phyloP scores from a whole-genome alignment of 2,113 vertebrate genomes.

The Cyprinodon tularosa region DNA sequence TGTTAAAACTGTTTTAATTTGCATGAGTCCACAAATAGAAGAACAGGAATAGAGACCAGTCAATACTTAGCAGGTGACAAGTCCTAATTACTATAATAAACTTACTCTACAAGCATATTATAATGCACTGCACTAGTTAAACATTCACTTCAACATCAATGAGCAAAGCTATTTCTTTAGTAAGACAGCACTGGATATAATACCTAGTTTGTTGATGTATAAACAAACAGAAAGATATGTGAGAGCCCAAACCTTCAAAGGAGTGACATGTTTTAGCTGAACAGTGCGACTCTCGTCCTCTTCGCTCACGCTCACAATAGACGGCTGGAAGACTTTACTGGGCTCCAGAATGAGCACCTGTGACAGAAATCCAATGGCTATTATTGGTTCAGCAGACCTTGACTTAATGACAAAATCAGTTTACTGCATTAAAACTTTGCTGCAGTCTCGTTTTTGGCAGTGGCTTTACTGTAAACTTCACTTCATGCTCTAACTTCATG shows the following conservation, averaged over 20 bases:
- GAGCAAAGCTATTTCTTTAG: neutral
- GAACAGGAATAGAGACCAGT: neutral
- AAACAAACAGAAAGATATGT: neutral
- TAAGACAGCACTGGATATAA: neutral
- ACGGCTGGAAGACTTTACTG: conserved; percentile 83
- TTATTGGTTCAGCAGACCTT: neutral
- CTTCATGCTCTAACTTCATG: too few species aligned
- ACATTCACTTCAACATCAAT: conserved; percentile 3
- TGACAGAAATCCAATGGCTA: neutral
- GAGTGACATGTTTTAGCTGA: conserved; percentile 79
- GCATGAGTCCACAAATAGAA: neutral
- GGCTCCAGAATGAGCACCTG: conserved; percentile 89
- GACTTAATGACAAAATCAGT: neutral
- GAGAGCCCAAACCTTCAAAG: conserved; percentile 75
- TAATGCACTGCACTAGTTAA: conserved; percentile 8
- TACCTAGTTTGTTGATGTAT: neutral
- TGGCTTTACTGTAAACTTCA: too few species aligned
- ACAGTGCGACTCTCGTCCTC: conserved; percentile 74
- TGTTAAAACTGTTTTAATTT: neutral
- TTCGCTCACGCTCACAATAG: conserved; percentile 76
- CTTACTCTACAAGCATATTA: neutral
- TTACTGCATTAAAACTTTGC: too few species aligned
- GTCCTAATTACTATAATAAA: neutral
- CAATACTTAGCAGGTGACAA: too few species aligned
- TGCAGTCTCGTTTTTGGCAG: too few species aligned